phyloP scores from a whole-genome alignment of 2,113 vertebrate genomes.

The Machaerirhynchus nigripectus region DNA sequence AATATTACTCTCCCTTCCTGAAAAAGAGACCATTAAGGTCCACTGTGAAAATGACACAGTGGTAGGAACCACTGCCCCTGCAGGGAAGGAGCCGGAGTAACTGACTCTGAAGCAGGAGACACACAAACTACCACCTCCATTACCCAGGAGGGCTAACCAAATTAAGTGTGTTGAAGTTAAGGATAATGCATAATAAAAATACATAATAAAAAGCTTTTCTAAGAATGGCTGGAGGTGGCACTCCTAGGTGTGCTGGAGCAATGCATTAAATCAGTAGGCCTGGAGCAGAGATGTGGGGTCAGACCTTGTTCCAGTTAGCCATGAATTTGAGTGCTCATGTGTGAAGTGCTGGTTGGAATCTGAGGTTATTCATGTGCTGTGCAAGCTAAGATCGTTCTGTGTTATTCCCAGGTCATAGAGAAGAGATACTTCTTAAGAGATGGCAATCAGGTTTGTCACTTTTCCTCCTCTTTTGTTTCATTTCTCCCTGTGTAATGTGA shows the following conservation, averaged over 20 bases:
- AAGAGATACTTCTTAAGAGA: constrained; percentile 94
- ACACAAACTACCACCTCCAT: neutral
- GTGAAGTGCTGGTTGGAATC: neutral
- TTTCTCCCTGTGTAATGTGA: neutral
- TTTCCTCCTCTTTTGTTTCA: neutral
- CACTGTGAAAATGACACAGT: neutral
- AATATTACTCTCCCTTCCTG: neutral
- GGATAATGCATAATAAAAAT: too few species aligned
- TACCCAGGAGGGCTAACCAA: neutral
- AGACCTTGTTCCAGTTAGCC: neutral
- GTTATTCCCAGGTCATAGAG: constrained; percentile 86
- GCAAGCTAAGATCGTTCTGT: constrained; percentile 16
- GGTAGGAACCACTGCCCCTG: neutral
- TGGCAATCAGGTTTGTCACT: constrained; percentile 82
- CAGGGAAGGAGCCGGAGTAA: neutral
- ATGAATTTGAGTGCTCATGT: neutral
- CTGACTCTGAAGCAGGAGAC: neutral
- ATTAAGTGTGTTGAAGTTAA: neutral
- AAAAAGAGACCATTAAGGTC: neutral
- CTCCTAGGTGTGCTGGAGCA: neutral
- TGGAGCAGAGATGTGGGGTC: neutral
- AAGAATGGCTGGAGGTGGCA: neutral
- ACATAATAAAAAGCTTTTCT: too few species aligned
- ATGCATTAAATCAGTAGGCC: neutral
- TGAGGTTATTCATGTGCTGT: neutral